These are phyloP conservation scores for Zaprionus lachaisei DNA, from an alignment of 1,140 invertebrate species.

Conservation along the genomic window DNA sequence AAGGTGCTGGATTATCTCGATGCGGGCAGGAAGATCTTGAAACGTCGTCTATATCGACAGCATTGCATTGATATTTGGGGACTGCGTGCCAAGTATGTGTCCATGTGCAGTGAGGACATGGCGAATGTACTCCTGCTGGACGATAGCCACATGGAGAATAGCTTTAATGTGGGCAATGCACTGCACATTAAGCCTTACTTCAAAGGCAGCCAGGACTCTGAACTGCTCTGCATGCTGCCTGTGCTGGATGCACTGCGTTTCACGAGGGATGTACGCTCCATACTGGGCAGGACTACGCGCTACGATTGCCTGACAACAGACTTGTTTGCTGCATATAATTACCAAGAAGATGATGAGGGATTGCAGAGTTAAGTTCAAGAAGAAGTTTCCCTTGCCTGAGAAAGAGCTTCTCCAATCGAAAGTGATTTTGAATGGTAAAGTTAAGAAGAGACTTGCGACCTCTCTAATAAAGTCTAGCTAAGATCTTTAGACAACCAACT, in stretches of 20 bases:
- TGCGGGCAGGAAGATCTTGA: slow-evolving; percentile 33
- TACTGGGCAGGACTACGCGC: slow-evolving; percentile 28
- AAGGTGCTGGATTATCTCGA: slow-evolving; percentile 53
- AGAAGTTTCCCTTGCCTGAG: no score
- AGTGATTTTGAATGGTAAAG: no score
- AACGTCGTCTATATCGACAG: slow-evolving; percentile 36
- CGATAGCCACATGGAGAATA: slow-evolving; percentile 38
- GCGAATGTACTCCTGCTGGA: slow-evolving; percentile 47
- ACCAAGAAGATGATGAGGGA: neutral
- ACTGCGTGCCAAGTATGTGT: slow-evolving; percentile 34
- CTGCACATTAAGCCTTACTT: slow-evolving; percentile 40
- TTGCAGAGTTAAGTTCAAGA: neutral
- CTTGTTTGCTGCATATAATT: neutral
- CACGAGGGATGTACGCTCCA: slow-evolving; percentile 50
- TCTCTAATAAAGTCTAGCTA: no score
- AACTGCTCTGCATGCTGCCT: slow-evolving; percentile 48
- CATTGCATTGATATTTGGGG: slow-evolving; percentile 42
- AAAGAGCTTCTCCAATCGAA: no score
- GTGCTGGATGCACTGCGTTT: slow-evolving; percentile 61
- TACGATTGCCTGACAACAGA: slow-evolving; percentile 3
- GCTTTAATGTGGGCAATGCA: slow-evolving; percentile 49
- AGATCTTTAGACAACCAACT: no score
- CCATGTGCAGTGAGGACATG: slow-evolving; percentile 13
- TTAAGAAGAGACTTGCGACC: no score
- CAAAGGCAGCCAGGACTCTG: slow-evolving; percentile 22